Evolutionary conservation across 2,888 invertebrate species (phyloP), one percentile per base, ranked within the genome.

Genomic region (Volucella zonaria): DNA sequence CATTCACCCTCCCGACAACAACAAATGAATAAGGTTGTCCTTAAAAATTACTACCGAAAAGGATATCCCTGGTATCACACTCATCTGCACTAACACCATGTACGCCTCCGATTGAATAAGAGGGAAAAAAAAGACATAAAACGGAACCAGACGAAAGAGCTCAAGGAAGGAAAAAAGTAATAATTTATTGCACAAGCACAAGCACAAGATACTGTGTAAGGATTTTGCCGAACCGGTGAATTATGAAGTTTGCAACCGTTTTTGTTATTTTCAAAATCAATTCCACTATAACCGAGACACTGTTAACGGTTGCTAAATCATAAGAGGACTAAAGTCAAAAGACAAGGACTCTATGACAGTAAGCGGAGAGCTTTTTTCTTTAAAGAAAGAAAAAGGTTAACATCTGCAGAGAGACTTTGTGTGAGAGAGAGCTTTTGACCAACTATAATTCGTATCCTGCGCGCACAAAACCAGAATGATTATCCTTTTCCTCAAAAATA

Each of bases 101-200:
- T 38, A 52, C 59, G 58, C 67, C 56, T 45, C 47, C 59, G 40
- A 76, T 31, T 15, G n/a, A 58, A 45, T 2, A 38, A 47, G n/a
- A 43, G 42, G 10, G 43, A 58, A 40, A 66, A 56, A 51, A 64
- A 59, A 79, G 15, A 9, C 40, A 47, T 14, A 38, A 3, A 4
- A 62, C 51, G 15, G 14, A 10, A 23, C 49, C 62, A 81, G 74
- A 45, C 15, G 43, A 68, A 77, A 82, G 56, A 66, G 51, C 64
- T 75, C 40, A 51, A 49, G 54, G 45, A 61, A 31, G 31, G 31
- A 31, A 31, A 31, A 31, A 31, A 1, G 31, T 31, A 79, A 43
- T 79, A 59, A 80, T 75, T 66, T 80, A 75, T 78, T 75, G 68
- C 68, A 74, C 78, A 74, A 67, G 61, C 68, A 74, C 78, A 74